Percentiles rank a stretch among this genome's conserved stretches.
Evolutionary conservation across 2,888 invertebrate genomes (phyloP).

Genomic region (Napeogenes inachia): DNA sequence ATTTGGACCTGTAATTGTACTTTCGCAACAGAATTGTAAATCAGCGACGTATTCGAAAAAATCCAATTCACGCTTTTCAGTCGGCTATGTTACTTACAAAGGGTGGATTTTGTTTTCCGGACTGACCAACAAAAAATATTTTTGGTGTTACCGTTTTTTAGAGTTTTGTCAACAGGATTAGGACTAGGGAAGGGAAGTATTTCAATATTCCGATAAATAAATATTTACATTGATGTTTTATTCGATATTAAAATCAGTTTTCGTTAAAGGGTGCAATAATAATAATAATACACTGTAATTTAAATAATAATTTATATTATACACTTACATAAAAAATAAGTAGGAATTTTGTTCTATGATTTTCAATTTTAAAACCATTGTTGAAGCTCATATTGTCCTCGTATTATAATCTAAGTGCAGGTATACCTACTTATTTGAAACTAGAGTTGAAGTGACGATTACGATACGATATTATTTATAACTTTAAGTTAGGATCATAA

Average conservation of each 20-base stretch:
- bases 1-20: conserved; percentile 25
- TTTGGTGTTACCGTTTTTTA: conserved; percentile 18
- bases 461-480: background rate
- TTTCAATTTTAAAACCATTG: background rate
- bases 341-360: too few relatives aligned
- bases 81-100: conserved; percentile 30
- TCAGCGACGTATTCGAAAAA: conserved; percentile 22
- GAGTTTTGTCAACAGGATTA: conserved; percentile 19
- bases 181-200: background rate
- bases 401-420: background rate
- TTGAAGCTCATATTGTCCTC: background rate
- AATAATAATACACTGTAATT: too few relatives aligned
- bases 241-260: too few relatives aligned
- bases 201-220: too few relatives aligned
- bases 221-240: too few relatives aligned
- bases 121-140: conserved; percentile 26
- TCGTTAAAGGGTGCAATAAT: too few relatives aligned
- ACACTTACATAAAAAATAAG: too few relatives aligned
- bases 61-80: conserved; percentile 16
- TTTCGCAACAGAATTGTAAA: conserved; percentile 26
- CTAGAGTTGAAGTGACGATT: background rate
- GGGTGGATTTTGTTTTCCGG: conserved; percentile 33
- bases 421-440: conserved; percentile 2
- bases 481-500: background rate
- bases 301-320: too few relatives aligned